These are phyloP conservation scores for Acleris sparsana DNA, from an alignment of 2,888 invertebrate genomes.

Conservation along the genomic window DNA sequence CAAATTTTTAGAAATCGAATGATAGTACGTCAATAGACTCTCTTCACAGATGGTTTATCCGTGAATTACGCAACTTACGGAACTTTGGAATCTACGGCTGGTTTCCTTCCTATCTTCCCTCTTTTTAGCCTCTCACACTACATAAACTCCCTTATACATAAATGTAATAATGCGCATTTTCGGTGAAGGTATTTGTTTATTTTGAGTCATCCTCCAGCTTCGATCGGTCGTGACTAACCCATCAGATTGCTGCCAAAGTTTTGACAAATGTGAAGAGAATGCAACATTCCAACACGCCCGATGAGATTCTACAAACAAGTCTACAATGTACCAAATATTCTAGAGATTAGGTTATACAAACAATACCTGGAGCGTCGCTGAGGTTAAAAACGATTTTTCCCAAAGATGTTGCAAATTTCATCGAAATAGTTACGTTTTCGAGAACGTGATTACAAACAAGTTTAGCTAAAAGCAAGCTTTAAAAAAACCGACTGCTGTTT, in stretches of 20 bases:
- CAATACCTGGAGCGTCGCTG: too few relatives aligned
- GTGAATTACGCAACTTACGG: background rate
- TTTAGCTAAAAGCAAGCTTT: too few relatives aligned
- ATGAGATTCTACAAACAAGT: slow-evolving; percentile 1
- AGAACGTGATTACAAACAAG: too few relatives aligned
- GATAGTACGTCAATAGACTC: too few relatives aligned
- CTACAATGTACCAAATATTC: slow-evolving; percentile 18
- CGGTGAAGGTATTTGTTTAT: slow-evolving; percentile 13
- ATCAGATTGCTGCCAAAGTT: slow-evolving; percentile 26
- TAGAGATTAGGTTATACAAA: background rate
- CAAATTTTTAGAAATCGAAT: too few relatives aligned
- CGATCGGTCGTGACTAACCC: slow-evolving; percentile 16
- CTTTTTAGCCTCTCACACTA: too few relatives aligned
- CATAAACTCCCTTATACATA: too few relatives aligned
- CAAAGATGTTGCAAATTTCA: too few relatives aligned
- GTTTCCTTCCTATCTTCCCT: background rate
- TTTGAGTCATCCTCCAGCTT: slow-evolving; percentile 16
- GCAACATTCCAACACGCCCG: slow-evolving; percentile 13
- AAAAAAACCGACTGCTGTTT: too few relatives aligned
- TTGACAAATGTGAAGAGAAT: slow-evolving; percentile 13
- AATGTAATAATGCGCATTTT: too few relatives aligned
- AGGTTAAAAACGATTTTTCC: too few relatives aligned
- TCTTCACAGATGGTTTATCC: background rate
- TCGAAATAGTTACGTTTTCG: too few relatives aligned
- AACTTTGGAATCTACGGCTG: background rate